Conservation (phyloP, 2,797 vertebrate species). For the Propithecus deckenii region DNA sequence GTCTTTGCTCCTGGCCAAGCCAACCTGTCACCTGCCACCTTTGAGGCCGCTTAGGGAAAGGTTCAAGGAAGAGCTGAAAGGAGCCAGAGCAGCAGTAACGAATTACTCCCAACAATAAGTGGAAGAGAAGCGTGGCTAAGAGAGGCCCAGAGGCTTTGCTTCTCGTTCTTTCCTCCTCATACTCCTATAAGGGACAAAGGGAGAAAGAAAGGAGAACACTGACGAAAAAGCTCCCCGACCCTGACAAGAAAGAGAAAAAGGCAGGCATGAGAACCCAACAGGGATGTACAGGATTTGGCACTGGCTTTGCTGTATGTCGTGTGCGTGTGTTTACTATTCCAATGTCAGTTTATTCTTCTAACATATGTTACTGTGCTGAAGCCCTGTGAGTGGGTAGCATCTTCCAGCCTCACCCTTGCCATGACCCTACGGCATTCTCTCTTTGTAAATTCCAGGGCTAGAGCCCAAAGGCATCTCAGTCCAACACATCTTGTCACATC, state of each 20-base stretch:
- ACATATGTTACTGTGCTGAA: neutral
- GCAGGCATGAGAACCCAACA: neutral
- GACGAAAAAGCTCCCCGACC: neutral
- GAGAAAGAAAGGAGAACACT: neutral
- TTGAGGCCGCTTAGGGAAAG: neutral
- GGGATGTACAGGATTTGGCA: neutral
- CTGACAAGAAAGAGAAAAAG: neutral
- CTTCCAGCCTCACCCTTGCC: neutral
- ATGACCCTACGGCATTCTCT: neutral
- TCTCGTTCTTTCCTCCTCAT: neutral
- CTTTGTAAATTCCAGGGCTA: neutral
- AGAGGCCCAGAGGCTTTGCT: neutral
- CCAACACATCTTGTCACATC: conserved; percentile 6
- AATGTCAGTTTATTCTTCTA: neutral
- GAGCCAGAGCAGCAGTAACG: neutral
- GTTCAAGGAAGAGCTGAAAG: neutral
- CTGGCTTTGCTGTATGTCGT: neutral
- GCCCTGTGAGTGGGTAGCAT: neutral
- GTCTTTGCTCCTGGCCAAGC: conserved; percentile 48
- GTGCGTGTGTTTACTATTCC: neutral
- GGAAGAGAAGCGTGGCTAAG: neutral
- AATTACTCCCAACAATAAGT: neutral
- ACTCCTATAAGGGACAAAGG: neutral
- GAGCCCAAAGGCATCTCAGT: neutral
- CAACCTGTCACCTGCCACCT: conserved; percentile 56